Evolutionary conservation across 2,888 invertebrate species (phyloP), one percentile per base, ranked within the genome.

Genomic region (Pediacus dermestoides): DNA sequence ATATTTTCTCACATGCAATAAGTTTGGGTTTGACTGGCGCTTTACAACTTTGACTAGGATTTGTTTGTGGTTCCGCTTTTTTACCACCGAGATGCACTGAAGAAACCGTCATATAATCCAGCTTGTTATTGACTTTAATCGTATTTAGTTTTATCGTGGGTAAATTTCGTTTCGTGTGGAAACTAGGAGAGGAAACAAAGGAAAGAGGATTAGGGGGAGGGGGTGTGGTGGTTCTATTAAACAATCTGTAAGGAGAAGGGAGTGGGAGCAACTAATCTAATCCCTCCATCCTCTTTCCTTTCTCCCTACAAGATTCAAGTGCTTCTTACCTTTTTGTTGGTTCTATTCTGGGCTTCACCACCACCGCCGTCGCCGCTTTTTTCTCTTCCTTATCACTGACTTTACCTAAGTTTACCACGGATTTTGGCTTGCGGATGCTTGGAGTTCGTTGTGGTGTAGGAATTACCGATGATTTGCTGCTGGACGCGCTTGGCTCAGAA

Each of bases 81-180:
- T 52, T 59, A 13, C 36, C 10, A 4, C 30, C 37, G 11, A 34
- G 21, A 22, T 48, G 43, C 13, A 63, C 30, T 1, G 57, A 58
- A 7, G 63, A 60, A 2, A 71, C 69, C 0, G 57, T 66, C 38
- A 72, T 50, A 15, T 61, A 65, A 12, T 56, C 39, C 1, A 60
- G 44, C 2, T 58, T 48, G 8, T 53, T 48, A 42, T 72, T 72
- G 2, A 72, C 60, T 10, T 57, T 46, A 2, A 60, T 39, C 21
- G 64, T 58, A 48, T 71, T 72, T n/a, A 71, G 31, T 58, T 66
- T 70, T 28, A 46, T 55, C 14, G 48, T 43, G 30, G 49, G 42
- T 34, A 52, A 37, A 42, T 16, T 39, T 32, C 39, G 39, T 50
- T 53, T 58, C 30, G 39, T 46, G 13, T 48, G 47, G 26, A 49